A percentile compares a stretch with the other conserved stretches of the same genome.
phyloP scores from a whole-genome alignment of 2,113 vertebrate species.

The Campylomormyrus tamandua region DNA sequence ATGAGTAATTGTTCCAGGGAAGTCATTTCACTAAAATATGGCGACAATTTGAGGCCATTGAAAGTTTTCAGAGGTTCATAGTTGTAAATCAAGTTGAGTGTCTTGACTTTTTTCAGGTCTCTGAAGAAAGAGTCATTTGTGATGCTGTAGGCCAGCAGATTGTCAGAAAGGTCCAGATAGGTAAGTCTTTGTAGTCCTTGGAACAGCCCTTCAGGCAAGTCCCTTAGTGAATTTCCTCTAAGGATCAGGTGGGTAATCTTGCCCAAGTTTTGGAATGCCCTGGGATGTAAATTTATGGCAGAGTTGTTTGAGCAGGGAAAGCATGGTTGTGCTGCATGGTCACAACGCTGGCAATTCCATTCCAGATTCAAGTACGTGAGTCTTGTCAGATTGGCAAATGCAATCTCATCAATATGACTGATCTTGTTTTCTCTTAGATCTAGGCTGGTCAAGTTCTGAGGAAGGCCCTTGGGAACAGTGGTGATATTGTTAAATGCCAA shows the following conservation, averaged over 20 bases:
- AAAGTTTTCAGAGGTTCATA: slow-evolving; percentile 54
- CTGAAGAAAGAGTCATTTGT: slow-evolving; percentile 58
- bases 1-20: slow-evolving; percentile 48
- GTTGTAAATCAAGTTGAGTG: slow-evolving; percentile 64
- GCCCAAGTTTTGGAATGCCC: slow-evolving; percentile 44
- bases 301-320: slow-evolving; percentile 60
- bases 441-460: slow-evolving; percentile 52
- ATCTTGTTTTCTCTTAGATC: slow-evolving; percentile 64
- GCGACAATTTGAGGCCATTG: slow-evolving; percentile 46
- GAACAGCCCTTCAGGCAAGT: slow-evolving; percentile 54
- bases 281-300: slow-evolving; percentile 44
- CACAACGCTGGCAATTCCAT: slow-evolving; percentile 72
- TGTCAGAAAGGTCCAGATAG: slow-evolving; percentile 61
- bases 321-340: slow-evolving; percentile 63
- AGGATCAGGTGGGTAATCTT: slow-evolving; percentile 52
- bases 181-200: slow-evolving; percentile 42
- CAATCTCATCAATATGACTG: slow-evolving; percentile 35
- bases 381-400: slow-evolving; percentile 50
- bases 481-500: slow-evolving; percentile 74
- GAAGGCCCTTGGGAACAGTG: slow-evolving; percentile 55
- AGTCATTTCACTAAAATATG: slow-evolving; percentile 45
- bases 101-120: slow-evolving; percentile 48
- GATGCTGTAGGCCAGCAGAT: slow-evolving; percentile 54
- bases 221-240: slow-evolving; percentile 62
- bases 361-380: slow-evolving; percentile 53